phyloP scores from a whole-genome alignment of 2,113 vertebrate genomes.

The Pyrgilauda ruficollis region DNA sequence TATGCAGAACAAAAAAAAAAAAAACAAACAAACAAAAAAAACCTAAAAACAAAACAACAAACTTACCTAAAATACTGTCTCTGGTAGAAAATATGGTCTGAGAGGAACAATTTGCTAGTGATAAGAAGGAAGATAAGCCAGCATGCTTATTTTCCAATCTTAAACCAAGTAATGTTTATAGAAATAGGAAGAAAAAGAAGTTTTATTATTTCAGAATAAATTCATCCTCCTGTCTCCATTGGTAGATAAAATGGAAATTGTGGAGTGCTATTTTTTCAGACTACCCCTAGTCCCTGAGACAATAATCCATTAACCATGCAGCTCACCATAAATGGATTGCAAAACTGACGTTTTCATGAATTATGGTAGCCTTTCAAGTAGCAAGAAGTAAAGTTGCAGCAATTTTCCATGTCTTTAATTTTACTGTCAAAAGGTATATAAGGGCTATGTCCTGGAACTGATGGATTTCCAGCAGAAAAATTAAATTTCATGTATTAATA shows the following conservation, averaged over 20 bases:
- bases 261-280: conserved; percentile 53
- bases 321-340: conserved; percentile 49
- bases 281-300: conserved; percentile 35
- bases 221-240: conserved; percentile 32
- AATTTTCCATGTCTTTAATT: conserved; percentile 70
- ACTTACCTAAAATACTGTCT: background rate
- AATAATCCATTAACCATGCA: conserved; percentile 53
- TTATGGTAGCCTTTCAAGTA: conserved; percentile 64
- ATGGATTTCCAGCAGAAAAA: conserved; percentile 61
- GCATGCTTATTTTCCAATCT: conserved; percentile 24
- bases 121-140: conserved; percentile 26
- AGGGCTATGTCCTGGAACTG: conserved; percentile 55
- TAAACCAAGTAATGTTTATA: conserved; percentile 2
- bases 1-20: background rate
- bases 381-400: conserved; percentile 49
- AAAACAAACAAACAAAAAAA: background rate
- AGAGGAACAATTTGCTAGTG: background rate
- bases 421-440: conserved; percentile 68
- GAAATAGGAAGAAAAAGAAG: conserved; percentile 39
- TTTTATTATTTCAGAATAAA: conserved; percentile 60
- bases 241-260: conserved; percentile 31
- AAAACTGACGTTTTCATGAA: conserved; percentile 53
- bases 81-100: background rate
- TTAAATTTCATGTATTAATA: conserved; percentile 51
- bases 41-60: background rate